Percentiles rank a stretch among this genome's conserved stretches.
These are phyloP conservation scores for Etia nguti DNA, from an alignment of 2,113 vertebrate genomes.

Conservation along the genomic window DNA sequence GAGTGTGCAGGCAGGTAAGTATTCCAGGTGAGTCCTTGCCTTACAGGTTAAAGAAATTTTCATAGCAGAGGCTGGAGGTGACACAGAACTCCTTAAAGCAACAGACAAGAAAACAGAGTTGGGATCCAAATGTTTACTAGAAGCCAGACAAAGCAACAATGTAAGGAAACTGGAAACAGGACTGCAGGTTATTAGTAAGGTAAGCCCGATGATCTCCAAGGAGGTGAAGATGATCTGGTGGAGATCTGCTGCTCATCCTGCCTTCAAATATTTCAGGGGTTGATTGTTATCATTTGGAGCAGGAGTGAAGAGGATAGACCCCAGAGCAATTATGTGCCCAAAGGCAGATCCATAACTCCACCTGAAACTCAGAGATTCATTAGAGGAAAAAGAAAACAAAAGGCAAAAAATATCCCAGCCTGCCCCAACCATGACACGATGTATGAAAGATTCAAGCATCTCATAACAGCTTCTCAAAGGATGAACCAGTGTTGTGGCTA, in stretches of 20 bases:
- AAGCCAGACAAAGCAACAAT: fast-evolving
- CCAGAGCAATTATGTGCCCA: fast-evolving
- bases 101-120: no score
- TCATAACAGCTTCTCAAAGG: not conserved
- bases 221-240: not conserved
- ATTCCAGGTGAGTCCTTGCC: not conserved
- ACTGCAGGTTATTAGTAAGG: not conserved
- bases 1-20: not conserved
- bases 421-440: not conserved
- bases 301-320: not conserved
- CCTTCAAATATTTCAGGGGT: not conserved
- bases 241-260: not conserved
- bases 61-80: no score
- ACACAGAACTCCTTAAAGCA: no score
- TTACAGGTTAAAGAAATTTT: no score
- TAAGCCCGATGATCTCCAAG: not conserved
- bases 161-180: not conserved
- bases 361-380: not conserved
- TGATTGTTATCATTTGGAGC: not conserved
- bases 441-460: not conserved
- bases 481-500: not conserved
- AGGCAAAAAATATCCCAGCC: not conserved
- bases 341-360: not conserved
- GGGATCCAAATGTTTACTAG: no score
- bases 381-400: not conserved